Conservation (phyloP, 2,888 invertebrate genomes). For the Helicoverpa assulta region DNA sequence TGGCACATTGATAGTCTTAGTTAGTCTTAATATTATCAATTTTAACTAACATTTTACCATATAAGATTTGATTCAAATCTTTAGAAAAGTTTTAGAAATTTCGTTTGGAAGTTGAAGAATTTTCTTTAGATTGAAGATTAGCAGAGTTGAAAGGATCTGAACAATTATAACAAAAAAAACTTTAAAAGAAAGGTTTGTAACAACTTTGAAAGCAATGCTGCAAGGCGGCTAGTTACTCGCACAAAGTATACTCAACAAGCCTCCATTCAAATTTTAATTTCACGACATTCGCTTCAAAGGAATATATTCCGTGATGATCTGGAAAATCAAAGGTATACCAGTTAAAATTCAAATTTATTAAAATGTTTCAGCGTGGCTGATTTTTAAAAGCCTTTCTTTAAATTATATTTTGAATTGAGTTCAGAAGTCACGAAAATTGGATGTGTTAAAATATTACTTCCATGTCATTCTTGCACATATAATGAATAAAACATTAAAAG, state of each 20-base stretch:
- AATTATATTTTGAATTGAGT: constrained; percentile 19
- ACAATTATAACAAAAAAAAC: constrained; percentile 16
- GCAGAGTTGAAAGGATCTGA: neutral
- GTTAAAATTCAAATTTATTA: constrained; percentile 59
- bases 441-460: too few relatives aligned
- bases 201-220: neutral
- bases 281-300: constrained; percentile 44
- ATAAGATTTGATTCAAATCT: too few relatives aligned
- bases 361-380: constrained; percentile 30
- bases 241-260: constrained; percentile 17
- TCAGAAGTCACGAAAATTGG: neutral
- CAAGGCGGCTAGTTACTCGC: constrained; percentile 14
- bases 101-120: too few relatives aligned
- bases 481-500: neutral
- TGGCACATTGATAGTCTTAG: constrained; percentile 12
- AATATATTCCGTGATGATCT: constrained; percentile 44
- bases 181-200: constrained; percentile 20
- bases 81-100: too few relatives aligned
- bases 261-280: constrained; percentile 37
- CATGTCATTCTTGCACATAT: neutral
- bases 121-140: too few relatives aligned
- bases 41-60: too few relatives aligned
- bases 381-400: constrained; percentile 22
- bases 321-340: constrained; percentile 46
- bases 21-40: neutral